Evolutionary conservation across 2,888 invertebrate species (phyloP), one percentile per base, ranked within the genome.

Genomic region (Cetonia aurata): DNA sequence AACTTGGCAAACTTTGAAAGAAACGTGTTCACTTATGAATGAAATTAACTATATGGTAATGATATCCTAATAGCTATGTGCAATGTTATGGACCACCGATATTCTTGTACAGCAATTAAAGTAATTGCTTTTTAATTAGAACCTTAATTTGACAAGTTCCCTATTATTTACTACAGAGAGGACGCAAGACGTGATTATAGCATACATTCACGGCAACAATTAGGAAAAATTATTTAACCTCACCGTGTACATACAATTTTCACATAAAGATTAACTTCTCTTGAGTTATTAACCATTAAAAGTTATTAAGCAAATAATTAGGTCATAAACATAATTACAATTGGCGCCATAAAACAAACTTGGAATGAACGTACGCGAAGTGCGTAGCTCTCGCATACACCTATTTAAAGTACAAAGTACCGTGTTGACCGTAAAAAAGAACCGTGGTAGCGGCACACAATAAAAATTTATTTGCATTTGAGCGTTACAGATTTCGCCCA

Each of bases 241-340:
- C 4, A 62, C 31, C 31, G 31, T 37, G 13, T 46, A 60, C 15
- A 15, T 17, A 48, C 48, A 50, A 48, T 62, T 62, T 50, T 48
- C 62, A 48, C 62, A 62, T 62, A 62, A 62, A 48, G 62, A 62
- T 62, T 62, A 62, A 62, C 62, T 62, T 62, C 62, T 62, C 67
- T 44, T 13, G 50, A 67, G 56, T 67, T 52, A 55, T 67, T 67
- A 67, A 67, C 44, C 53, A 52, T 67, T 33, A 67, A 67, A 67
- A 25, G 46, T 33, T 52, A 55, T 53, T 55, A 67, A 67, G 37
- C 44, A 67, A 46, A 52, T 46, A 67, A 67, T 55, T 67, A 67
- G 52, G 33, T 33, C 46, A 62, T 62, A 62, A 62, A 62, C 62
- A 12, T 62, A 62, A 62, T 62, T 62, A 62, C 48, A 62, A 62